Conservation (phyloP, 92 coral and sea anemone genomes). For the Paramuricea clavata region DNA sequence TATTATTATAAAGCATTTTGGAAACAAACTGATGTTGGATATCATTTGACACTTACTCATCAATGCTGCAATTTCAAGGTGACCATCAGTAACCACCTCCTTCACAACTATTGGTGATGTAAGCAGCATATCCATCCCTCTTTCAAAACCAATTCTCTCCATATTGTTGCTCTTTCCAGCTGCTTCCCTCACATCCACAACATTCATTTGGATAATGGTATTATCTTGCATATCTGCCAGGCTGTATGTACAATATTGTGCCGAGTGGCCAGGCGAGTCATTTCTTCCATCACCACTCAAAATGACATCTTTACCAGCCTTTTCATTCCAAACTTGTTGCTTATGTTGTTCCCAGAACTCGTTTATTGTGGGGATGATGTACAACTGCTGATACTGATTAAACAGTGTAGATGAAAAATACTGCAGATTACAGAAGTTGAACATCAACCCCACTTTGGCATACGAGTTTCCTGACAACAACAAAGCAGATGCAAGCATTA, state of each 20-base stretch:
- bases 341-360: slow-evolving; percentile 40
- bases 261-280: slow-evolving; percentile 58
- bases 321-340: slow-evolving; percentile 5
- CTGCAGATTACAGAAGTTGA: too few species aligned
- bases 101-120: slow-evolving; percentile 29
- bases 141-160: slow-evolving; percentile 59
- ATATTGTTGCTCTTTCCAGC: slow-evolving; percentile 45
- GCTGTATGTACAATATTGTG: slow-evolving; percentile 50
- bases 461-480: too few species aligned
- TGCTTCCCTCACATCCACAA: slow-evolving; percentile 46
- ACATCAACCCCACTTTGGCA: too few species aligned
- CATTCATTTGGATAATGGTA: slow-evolving; percentile 30
- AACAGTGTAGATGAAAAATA: slow-evolving; percentile 19
- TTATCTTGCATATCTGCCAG: slow-evolving; percentile 42
- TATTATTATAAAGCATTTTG: neutral
- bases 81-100: slow-evolving; percentile 63
- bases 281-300: slow-evolving; percentile 63
- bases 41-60: slow-evolving; percentile 45
- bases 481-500: too few species aligned
- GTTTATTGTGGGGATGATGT: slow-evolving; percentile 51
- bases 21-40: neutral
- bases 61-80: slow-evolving; percentile 50
- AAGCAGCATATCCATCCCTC: slow-evolving; percentile 37
- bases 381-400: slow-evolving; percentile 43
- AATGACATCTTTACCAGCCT: slow-evolving; percentile 32